Evolutionary conservation across 1,140 invertebrate species (phyloP), one percentile per base, ranked within the genome.

Genomic region (Stenopsyche tienmushanensis): DNA sequence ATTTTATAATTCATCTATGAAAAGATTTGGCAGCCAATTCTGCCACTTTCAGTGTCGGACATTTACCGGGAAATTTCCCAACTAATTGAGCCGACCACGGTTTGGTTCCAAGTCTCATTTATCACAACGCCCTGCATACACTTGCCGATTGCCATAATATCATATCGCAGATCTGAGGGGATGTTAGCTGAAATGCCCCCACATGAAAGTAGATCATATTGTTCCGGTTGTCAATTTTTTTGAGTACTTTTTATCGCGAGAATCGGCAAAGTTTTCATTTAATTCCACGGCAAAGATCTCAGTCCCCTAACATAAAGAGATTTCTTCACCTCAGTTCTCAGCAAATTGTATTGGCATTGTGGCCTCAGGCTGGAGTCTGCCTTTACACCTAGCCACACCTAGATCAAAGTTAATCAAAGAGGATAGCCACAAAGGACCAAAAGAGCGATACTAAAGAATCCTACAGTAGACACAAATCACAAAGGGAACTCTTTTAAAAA

Each of bases 321-420:
- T 25, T 62, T 62, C 60, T 47, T 62, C 60, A 62, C 60, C 60
- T 62, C 44, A 26, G 24, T 18, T 26, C 15, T 25, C 54, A 17
- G 63, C 54, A 65, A 65, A 65, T 65, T 65, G 64, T 65, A 65
- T 65, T 59, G 64, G 55, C 64, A 59, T 59, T 65, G 54, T 58
- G 49, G 55, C 54, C 64, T 23, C 55, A 55, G 54, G 64, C 49
- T 13, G 41, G 26, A 25, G 54, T 58, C 53, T 50, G 21, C 20
- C 63, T n/a, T n/a, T 59, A 59, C 63, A 65, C 26, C 62, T 52
- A 55, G 21, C 50, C 53, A 55, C 58, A 62, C 58, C 65, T 62
- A 70, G 65, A 70, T 70, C 68, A 70, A 67, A 70, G 68, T 70
- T 70, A 70, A 70, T 70, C 68, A 70, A 70, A 70, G 68, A 62